Evolutionary conservation across 2,888 invertebrate species (phyloP), one percentile per base, ranked within the genome.

Genomic region (Diogma glabrata): DNA sequence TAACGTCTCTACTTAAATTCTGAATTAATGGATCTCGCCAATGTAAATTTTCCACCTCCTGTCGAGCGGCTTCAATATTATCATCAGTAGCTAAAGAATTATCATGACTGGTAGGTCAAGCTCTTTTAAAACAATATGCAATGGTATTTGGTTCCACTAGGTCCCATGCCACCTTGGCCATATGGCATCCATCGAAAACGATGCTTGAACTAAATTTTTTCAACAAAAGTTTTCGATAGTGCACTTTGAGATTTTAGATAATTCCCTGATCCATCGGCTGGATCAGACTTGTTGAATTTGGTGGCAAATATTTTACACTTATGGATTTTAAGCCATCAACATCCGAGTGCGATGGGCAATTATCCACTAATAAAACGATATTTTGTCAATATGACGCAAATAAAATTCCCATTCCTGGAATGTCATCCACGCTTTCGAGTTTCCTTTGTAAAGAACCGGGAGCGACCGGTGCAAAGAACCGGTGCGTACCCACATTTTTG

Each of bases 351-450:
- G 28, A 28, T 28, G 28, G 28, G 28, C 28, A 28, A n/a, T 28
- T 28, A 2, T 28, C 28, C 10, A 28, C 3, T 12, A 28, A 10
- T 28, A 28, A 28, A 28, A 28, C 1, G n/a, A 28, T 28, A 2
- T 28, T 28, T 28, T 3, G 3, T 28, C 28, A n/a, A n/a, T n/a
- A n/a, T n/a, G n/a, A n/a, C n/a, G n/a, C n/a, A n/a, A n/a, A n/a
- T n/a, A n/a, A n/a, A n/a, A 36, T 36, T 36, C 36, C 16, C 36
- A 36, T 36, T 36, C 36, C 36, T 36, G 36, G 17, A 36, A 36
- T 36, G 36, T 8, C 36, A 36, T 36, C 36, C 36, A 36, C 36
- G 36, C 14, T 14, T 36, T 36, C n/a, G n/a, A n/a, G 14, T 7
- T 33, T 33, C 4, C 33, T 33, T 33, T 33, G 14, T 10, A 33